phyloP scores from a whole-genome alignment of 2,888 invertebrate genomes.

The Theretra japonica region DNA sequence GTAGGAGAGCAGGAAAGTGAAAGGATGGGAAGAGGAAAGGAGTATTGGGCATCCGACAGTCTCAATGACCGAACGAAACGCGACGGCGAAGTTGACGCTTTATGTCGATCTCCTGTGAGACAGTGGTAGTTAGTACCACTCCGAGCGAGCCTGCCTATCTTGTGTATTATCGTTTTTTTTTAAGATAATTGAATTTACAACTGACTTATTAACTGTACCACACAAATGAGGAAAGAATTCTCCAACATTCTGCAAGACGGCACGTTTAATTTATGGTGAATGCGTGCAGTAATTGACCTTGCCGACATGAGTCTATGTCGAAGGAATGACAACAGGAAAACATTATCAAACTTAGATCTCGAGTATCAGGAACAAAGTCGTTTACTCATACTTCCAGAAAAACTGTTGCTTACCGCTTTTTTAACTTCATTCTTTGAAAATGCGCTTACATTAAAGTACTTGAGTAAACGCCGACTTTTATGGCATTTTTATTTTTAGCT shows the following conservation, averaged over 20 bases:
- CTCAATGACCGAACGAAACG: too few relatives aligned
- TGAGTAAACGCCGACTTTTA: constrained; percentile 4
- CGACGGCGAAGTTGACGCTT: too few relatives aligned
- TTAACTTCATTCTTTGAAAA: constrained; percentile 19
- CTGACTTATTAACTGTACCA: neutral
- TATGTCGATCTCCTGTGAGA: too few relatives aligned
- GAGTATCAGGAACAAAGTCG: constrained; percentile 24
- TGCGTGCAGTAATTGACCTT: constrained; percentile 19
- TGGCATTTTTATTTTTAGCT: constrained; percentile 15
- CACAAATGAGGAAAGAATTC: neutral
- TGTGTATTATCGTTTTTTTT: too few relatives aligned
- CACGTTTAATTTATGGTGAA: constrained; percentile 2
- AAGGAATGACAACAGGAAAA: constrained; percentile 26
- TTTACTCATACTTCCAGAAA: constrained; percentile 28
- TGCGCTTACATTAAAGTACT: constrained; percentile 3
- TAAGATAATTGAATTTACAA: too few relatives aligned
- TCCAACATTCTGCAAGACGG: neutral
- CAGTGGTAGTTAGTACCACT: too few relatives aligned
- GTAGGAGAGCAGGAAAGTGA: too few relatives aligned
- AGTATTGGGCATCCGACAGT: too few relatives aligned
- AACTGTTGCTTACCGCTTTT: constrained; percentile 2
- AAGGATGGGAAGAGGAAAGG: too few relatives aligned
- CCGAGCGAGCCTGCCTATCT: too few relatives aligned
- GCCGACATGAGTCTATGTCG: constrained; percentile 4
- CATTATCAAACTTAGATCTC: constrained; percentile 26